Conservation (phyloP, 2,888 invertebrate genomes). For the Patella pellucida region DNA sequence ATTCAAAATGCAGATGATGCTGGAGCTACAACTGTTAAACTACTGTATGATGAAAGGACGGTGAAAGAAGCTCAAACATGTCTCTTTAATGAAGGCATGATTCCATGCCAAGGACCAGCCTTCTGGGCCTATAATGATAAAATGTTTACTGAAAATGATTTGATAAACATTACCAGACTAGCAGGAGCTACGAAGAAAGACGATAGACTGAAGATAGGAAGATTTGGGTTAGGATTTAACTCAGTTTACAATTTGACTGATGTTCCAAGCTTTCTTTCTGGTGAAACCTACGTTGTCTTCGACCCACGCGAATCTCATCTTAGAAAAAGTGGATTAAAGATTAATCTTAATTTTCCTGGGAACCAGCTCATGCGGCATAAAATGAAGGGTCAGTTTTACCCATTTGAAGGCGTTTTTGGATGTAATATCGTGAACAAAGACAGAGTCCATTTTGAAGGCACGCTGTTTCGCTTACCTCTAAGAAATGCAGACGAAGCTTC, state of each 20-base stretch:
- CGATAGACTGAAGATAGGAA: conserved; percentile 56
- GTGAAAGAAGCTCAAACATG: conserved; percentile 41
- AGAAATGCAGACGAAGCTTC: conserved; percentile 54
- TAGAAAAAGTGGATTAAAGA: conserved; percentile 50
- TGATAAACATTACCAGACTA: conserved; percentile 54
- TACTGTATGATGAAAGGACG: conserved; percentile 58
- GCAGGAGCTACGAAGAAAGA: conserved; percentile 58
- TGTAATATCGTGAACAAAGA: conserved; percentile 36
- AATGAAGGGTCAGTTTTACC: conserved; percentile 53
- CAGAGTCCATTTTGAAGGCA: conserved; percentile 43
- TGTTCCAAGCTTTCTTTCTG: conserved; percentile 65
- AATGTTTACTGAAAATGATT: conserved; percentile 53
- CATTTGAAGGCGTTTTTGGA: conserved; percentile 54
- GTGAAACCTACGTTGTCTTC: conserved; percentile 62
- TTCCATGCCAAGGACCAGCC: conserved; percentile 58
- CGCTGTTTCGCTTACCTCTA: conserved; percentile 67
- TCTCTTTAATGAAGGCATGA: conserved; percentile 53
- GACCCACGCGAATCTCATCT: conserved; percentile 64
- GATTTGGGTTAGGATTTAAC: conserved; percentile 67
- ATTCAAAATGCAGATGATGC: conserved; percentile 66
- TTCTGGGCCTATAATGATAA: conserved; percentile 62
- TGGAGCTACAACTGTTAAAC: conserved; percentile 53
- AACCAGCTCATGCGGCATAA: conserved; percentile 37
- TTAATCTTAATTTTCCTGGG: conserved; percentile 39
- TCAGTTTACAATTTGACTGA: conserved; percentile 67